These are phyloP conservation scores for Aradophagus sp. DNA, from an alignment of 1,140 invertebrate species.

Conservation along the genomic window DNA sequence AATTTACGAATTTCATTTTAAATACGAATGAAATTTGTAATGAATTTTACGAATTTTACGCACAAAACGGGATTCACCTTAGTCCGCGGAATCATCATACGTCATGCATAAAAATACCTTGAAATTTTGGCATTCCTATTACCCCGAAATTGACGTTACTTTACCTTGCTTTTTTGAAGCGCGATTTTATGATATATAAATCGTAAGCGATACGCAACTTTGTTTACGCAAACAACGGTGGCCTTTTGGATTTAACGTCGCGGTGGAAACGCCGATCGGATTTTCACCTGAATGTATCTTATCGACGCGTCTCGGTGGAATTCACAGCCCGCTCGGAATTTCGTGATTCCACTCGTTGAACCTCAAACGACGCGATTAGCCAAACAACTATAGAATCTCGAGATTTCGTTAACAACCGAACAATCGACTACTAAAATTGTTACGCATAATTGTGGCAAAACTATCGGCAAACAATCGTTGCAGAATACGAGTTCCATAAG, in stretches of 20 bases:
- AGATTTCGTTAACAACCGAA: slow-evolving; percentile 36
- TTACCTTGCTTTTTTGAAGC: slow-evolving; percentile 22
- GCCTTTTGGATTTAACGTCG: slow-evolving; percentile 33
- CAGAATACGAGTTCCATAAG: too few relatives aligned
- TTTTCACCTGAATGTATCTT: slow-evolving; percentile 45
- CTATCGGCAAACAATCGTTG: too few relatives aligned
- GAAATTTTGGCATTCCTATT: too few relatives aligned
- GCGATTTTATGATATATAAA: slow-evolving; percentile 38
- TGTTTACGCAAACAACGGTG: slow-evolving; percentile 17
- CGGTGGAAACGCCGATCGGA: slow-evolving; percentile 43
- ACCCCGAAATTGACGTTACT: too few relatives aligned
- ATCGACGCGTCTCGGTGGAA: slow-evolving; percentile 37
- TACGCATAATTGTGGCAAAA: too few relatives aligned
- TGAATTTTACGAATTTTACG: too few relatives aligned
- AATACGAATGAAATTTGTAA: too few relatives aligned
- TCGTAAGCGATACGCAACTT: slow-evolving; percentile 19
- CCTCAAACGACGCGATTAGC: slow-evolving; percentile 46
- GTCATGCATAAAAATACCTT: too few relatives aligned
- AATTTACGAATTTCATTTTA: too few relatives aligned
- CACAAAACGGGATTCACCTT: too few relatives aligned
- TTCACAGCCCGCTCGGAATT: slow-evolving; percentile 42
- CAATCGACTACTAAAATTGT: slow-evolving; percentile 28
- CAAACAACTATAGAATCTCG: slow-evolving; percentile 25
- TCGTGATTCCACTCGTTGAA: slow-evolving; percentile 46
- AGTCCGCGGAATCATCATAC: too few relatives aligned